Evolutionary conservation across 2,797 vertebrate genomes (phyloP), one percentile per base, ranked within the genome.

Genomic region (Lacerta viridis): DNA sequence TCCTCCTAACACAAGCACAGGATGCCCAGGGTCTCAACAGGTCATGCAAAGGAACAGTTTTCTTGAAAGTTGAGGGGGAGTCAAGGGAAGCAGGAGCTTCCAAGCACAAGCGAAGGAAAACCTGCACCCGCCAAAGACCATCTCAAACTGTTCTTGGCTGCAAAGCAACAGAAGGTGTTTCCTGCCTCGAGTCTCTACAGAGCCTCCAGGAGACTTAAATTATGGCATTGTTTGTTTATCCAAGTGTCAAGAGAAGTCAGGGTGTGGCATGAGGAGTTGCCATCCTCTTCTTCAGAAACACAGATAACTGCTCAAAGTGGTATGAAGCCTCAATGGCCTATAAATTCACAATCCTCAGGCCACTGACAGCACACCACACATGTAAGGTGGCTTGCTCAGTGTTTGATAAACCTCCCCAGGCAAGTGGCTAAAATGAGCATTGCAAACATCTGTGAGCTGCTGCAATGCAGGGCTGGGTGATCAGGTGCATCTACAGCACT

Each of bases 141-240:
- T 94, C 94, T 94, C 95, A 92, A 94, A 94, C 87, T 88, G 93
- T 91, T 93, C 95, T 96, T 96, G 96, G 94, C 94, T 72, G 39
- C 0, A 0, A 69, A 87, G 87, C 1, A 83, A 76, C 78, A 36
- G 76, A 95, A 96, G 92, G 88, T 88, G 94, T 94, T 96, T 96
- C 95, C 96, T 96, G 94, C 90, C 85, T 88, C 0, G 0, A 92
- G 61, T 88, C 90, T 89, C 87, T 80, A 8, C n/a, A 61, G 76
- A 66, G 88, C 83, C 55, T 92, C 78, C 78, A 87, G 89, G 72
- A 89, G 78, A 25, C 72, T 88, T 95, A 92, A 89, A 92, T 76
- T 77, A 68, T 76, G 0, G 0, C 79, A 84, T 82, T 84, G 79
- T 91, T 91, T 91, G 90, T 93, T 93, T 91, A 69, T 91, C 84